Percentiles rank a stretch among this genome's conserved stretches.
Conservation (phyloP, 2,888 invertebrate genomes). For the Arctia plantaginis region DNA sequence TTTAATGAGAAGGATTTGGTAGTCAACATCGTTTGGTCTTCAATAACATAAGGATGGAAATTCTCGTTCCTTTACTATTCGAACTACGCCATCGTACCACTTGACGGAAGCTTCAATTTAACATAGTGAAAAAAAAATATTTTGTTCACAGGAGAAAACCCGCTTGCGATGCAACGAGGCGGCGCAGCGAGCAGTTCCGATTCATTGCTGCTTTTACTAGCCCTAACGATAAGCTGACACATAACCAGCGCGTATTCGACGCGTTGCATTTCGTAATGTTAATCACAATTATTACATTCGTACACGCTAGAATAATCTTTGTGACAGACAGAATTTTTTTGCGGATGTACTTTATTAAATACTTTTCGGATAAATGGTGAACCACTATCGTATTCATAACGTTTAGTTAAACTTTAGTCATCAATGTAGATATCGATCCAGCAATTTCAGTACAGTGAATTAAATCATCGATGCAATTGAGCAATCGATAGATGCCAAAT, state of each 20-base stretch:
- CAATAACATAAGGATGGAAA: not conserved
- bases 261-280: constrained; percentile 62
- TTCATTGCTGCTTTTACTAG: constrained; percentile 70
- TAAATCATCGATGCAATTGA: not conserved
- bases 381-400: not conserved
- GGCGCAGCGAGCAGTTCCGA: constrained; percentile 63
- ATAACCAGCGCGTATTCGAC: constrained; percentile 72
- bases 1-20: not conserved
- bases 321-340: constrained; percentile 25
- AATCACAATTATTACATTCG: constrained; percentile 47
- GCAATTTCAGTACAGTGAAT: not conserved
- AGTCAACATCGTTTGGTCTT: not conserved
- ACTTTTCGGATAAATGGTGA: not conserved
- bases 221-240: constrained; percentile 76
- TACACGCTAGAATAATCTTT: constrained; percentile 57
- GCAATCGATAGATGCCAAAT: not conserved
- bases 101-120: not conserved
- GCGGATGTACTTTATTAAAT: constrained; percentile 26
- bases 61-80: not conserved
- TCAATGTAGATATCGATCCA: not conserved
- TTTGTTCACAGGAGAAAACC: constrained; percentile 80
- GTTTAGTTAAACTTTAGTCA: not conserved
- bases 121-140: constrained; percentile 17
- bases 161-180: constrained; percentile 84
- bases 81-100: not conserved